A percentile compares a stretch with the other conserved stretches of the same genome.
Evolutionary conservation across 2,888 invertebrate genomes (phyloP).

Genomic region (Philereme transversata): DNA sequence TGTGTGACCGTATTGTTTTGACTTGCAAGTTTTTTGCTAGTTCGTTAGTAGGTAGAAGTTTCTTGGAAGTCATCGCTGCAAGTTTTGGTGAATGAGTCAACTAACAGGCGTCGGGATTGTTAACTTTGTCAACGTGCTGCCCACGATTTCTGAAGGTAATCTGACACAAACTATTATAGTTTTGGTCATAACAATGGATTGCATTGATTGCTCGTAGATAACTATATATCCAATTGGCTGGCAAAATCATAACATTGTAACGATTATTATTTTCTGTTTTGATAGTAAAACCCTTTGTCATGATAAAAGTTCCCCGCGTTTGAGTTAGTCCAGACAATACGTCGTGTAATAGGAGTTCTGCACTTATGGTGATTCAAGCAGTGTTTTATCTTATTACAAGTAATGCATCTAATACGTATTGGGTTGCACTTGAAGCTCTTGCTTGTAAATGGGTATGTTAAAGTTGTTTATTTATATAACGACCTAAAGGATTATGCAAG

Average conservation of each 20-base stretch:
- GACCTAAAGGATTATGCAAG: slow-evolving; percentile 24
- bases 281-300: slow-evolving; percentile 16
- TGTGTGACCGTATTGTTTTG: slow-evolving; percentile 62
- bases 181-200: slow-evolving; percentile 29
- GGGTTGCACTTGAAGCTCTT: slow-evolving; percentile 37
- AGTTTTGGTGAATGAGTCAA: slow-evolving; percentile 82
- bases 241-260: slow-evolving; percentile 30
- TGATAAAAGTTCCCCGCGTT: not conserved
- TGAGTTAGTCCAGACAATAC: slow-evolving; percentile 16
- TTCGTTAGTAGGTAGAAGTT: slow-evolving; percentile 55
- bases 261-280: slow-evolving; percentile 16
- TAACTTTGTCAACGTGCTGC: slow-evolving; percentile 81
- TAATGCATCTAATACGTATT: slow-evolving; percentile 46
- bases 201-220: slow-evolving; percentile 23
- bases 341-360: slow-evolving; percentile 42
- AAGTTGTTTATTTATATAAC: slow-evolving; percentile 35
- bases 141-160: slow-evolving; percentile 81
- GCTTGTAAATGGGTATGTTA: slow-evolving; percentile 36
- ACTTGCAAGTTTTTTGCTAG: slow-evolving; percentile 51
- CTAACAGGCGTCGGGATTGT: slow-evolving; percentile 81
- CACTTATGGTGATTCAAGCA: slow-evolving; percentile 61
- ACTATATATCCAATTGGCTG: slow-evolving; percentile 20
- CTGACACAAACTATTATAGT: slow-evolving; percentile 26
- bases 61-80: slow-evolving; percentile 60
- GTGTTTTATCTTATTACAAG: slow-evolving; percentile 57